A percentile compares a stretch with the other conserved stretches of the same genome.
phyloP scores from a whole-genome alignment of 2,797 vertebrate genomes.

The Cheirogaleus major region DNA sequence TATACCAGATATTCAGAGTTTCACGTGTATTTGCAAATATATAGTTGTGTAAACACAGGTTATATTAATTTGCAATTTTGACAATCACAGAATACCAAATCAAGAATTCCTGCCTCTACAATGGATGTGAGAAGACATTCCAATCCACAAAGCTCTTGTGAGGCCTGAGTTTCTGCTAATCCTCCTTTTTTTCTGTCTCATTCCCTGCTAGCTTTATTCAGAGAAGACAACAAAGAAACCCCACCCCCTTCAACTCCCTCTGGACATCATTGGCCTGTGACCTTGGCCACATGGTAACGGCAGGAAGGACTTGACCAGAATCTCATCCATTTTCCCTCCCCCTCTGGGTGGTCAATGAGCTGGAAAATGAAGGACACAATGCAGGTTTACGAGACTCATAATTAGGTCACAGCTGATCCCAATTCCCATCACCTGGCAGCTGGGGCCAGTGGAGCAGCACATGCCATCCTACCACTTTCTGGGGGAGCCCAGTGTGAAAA shows the following conservation, averaged over 20 bases:
- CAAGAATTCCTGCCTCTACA: not conserved
- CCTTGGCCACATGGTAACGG: slow-evolving; percentile 80
- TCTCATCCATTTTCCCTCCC: slow-evolving; percentile 78
- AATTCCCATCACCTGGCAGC: slow-evolving; percentile 84
- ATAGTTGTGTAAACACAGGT: not conserved
- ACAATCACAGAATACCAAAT: not conserved
- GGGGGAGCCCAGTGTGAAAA: slow-evolving; percentile 55
- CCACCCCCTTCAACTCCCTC: slow-evolving; percentile 52
- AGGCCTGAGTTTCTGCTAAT: not conserved
- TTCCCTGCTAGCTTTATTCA: slow-evolving; percentile 22
- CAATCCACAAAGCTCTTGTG: not conserved
- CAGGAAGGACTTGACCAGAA: slow-evolving; percentile 84
- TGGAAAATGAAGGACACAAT: slow-evolving; percentile 89
- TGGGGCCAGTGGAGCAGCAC: slow-evolving; percentile 80
- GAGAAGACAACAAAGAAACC: slow-evolving; percentile 76
- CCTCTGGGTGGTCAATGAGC: slow-evolving; percentile 84
- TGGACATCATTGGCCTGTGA: slow-evolving; percentile 79
- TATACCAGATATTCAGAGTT: not conserved
- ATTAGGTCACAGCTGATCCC: slow-evolving; percentile 90
- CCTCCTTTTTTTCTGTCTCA: not conserved
- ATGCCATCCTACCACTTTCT: slow-evolving; percentile 54
- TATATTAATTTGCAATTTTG: not conserved
- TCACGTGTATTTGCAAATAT: not conserved
- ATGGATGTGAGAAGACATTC: not conserved
- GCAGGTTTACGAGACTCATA: slow-evolving; percentile 87